Evolutionary conservation across 2,113 vertebrate species (phyloP).

Genomic region (Forbesichthys papilliferus): DNA sequence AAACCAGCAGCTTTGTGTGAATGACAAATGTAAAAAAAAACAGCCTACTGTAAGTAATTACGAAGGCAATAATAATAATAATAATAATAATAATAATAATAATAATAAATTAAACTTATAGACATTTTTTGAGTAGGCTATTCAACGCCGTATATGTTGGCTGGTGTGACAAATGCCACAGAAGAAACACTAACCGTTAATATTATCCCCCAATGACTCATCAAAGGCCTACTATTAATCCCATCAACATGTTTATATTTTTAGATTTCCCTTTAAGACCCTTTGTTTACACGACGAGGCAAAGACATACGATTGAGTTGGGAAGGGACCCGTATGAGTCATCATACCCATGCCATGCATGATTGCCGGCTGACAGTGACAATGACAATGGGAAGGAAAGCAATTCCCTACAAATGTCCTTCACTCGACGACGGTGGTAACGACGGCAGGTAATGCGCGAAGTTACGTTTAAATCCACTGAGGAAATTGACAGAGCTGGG

Average conservation of each 20-base stretch:
- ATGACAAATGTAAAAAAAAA: slow-evolving; percentile 25
- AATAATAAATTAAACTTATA: no score
- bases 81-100: no score
- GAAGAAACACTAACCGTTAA: slow-evolving; percentile 4
- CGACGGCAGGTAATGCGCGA: not conserved
- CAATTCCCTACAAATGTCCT: slow-evolving; percentile 50
- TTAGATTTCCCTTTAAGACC: not conserved
- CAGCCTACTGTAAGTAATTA: not conserved
- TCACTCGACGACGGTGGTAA: slow-evolving; percentile 3
- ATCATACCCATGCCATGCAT: slow-evolving; percentile 48
- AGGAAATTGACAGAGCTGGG: slow-evolving; percentile 14
- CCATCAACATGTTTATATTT: slow-evolving; percentile 30
- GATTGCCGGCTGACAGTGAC: slow-evolving; percentile 55
- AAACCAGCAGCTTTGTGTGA: not conserved
- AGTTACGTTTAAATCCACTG: not conserved
- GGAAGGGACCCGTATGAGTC: slow-evolving; percentile 58
- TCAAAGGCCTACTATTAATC: slow-evolving; percentile 5
- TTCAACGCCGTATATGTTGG: not conserved
- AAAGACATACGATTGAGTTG: slow-evolving; percentile 19
- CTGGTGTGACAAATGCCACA: slow-evolving; percentile 29
- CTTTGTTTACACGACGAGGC: slow-evolving; percentile 3
- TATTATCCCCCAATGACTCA: slow-evolving; percentile 49
- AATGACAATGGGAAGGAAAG: slow-evolving; percentile 20
- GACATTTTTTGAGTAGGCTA: no score
- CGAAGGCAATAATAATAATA: not conserved